Percentiles rank a stretch among this genome's conserved stretches.
phyloP scores from a whole-genome alignment of 2,113 vertebrate genomes.

The Alexandromys fortis region DNA sequence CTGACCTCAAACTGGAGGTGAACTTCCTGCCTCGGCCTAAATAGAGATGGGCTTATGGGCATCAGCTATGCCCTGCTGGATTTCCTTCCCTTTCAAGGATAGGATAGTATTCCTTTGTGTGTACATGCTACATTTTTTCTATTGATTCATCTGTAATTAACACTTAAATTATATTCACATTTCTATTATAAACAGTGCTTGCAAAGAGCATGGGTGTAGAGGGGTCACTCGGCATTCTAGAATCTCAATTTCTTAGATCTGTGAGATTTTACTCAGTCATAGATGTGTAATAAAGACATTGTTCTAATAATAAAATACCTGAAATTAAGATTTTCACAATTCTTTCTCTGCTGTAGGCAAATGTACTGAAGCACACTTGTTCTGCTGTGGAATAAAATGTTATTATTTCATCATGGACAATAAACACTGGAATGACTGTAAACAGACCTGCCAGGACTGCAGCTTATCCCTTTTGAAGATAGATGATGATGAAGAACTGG shows the following conservation, averaged over 20 bases:
- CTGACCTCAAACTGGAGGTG: not conserved
- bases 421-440: not conserved
- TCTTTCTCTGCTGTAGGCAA: not conserved
- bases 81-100: not conserved
- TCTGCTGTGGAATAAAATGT: constrained; percentile 40
- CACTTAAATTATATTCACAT: too few species aligned
- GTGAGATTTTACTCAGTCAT: not conserved
- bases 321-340: not conserved
- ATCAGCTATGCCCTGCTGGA: not conserved
- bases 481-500: not conserved
- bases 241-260: not conserved
- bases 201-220: not conserved
- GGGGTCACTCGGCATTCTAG: not conserved
- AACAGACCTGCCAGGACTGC: not conserved
- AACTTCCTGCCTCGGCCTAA: not conserved
- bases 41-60: not conserved
- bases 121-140: not conserved
- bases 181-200: too few species aligned
- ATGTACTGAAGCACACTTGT: fast-evolving
- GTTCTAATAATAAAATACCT: not conserved
- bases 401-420: constrained; percentile 10
- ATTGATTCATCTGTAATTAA: too few species aligned
- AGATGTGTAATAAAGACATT: not conserved
- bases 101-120: not conserved
- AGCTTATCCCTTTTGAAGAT: constrained; percentile 48